Evolutionary conservation across 2,113 vertebrate species (phyloP).

Genomic region (Ochotona curzoniae): DNA sequence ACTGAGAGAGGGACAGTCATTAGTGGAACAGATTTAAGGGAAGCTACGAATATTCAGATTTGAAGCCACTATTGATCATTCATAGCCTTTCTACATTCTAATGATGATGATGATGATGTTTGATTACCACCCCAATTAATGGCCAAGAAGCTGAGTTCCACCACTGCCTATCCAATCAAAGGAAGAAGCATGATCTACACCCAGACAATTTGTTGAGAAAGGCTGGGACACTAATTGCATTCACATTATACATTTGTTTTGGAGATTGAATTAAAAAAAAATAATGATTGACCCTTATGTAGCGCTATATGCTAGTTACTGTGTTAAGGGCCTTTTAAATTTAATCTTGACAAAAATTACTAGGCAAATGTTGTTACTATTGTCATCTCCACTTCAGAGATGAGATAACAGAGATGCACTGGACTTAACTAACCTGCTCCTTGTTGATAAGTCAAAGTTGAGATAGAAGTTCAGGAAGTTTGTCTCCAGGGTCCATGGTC

Average conservation of each 20-base stretch:
- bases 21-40: background rate
- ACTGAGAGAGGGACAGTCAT: background rate
- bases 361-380: background rate
- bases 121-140: background rate
- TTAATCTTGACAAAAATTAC: background rate
- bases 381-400: background rate
- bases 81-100: background rate
- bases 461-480: background rate
- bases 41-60: background rate
- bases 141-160: background rate
- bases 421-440: background rate
- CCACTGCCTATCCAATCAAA: background rate
- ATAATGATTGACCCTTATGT: background rate
- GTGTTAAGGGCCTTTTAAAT: background rate
- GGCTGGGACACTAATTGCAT: background rate
- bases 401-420: background rate
- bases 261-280: constrained; percentile 6
- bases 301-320: background rate
- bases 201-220: constrained; percentile 12
- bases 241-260: background rate
- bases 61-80: background rate
- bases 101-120: background rate
- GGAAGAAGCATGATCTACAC: background rate
- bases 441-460: background rate
- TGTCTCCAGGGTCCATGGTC: background rate